Percentiles rank a stretch among this genome's conserved stretches.
phyloP scores from a whole-genome alignment of 2,797 vertebrate species.

The Galago senegalensis region DNA sequence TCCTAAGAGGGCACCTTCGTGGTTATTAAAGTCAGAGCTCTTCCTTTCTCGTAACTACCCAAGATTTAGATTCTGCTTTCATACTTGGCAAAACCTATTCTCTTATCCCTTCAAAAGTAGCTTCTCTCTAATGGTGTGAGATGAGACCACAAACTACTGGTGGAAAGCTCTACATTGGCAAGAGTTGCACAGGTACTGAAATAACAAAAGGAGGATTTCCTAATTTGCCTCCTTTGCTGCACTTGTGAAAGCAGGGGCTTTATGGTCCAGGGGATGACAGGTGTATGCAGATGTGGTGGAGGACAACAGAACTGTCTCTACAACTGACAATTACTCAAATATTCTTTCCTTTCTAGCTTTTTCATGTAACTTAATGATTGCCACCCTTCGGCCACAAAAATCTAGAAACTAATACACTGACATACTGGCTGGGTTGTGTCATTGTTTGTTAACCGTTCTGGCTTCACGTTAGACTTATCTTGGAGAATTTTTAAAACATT shows the following conservation, averaged over 20 bases:
- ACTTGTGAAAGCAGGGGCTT: background rate
- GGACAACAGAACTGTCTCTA: background rate
- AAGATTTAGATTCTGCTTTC: conserved; percentile 14
- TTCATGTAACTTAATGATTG: background rate
- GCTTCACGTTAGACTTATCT: background rate
- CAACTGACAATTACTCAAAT: background rate
- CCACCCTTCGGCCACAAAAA: background rate
- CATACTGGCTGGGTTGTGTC: background rate
- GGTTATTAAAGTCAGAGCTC: background rate
- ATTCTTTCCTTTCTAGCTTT: background rate
- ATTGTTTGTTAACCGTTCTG: background rate
- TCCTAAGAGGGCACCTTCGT: background rate
- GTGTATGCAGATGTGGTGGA: background rate
- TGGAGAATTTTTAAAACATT: background rate
- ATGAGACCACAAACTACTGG: background rate
- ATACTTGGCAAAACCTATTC: background rate
- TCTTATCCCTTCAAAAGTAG: background rate
- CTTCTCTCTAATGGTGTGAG: background rate
- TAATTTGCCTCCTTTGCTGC: background rate
- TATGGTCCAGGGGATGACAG: background rate
- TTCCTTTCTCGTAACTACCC: background rate
- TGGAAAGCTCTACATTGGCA: background rate
- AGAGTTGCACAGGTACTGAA: background rate
- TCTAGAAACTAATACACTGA: background rate
- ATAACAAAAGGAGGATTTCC: background rate